Evolutionary conservation across 64 coral and sea anemone genomes (phyloP).

Genomic region (Orbicella faveolata): DNA sequence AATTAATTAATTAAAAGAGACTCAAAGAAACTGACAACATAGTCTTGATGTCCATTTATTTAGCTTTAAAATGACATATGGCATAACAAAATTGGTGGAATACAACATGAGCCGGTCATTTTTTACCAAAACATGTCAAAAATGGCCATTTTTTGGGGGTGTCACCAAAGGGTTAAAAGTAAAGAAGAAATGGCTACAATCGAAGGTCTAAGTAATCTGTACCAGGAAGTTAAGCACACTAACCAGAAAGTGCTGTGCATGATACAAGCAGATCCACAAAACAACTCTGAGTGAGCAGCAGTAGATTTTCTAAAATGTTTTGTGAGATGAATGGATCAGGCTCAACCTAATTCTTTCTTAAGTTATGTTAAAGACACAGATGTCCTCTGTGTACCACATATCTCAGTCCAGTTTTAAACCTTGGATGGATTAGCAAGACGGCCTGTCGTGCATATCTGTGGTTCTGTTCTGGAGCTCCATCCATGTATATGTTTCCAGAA

Average conservation of each 20-base stretch:
- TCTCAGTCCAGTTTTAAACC: too few relatives aligned
- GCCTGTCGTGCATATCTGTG: slow-evolving; percentile 35
- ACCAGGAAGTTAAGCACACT: background rate
- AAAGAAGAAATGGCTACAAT: slow-evolving; percentile 4
- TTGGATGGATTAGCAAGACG: slow-evolving; percentile 24
- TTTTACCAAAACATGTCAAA: too few relatives aligned
- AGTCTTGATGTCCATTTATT: too few relatives aligned
- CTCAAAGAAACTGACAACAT: too few relatives aligned
- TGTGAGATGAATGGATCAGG: slow-evolving; percentile 9
- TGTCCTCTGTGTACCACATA: too few relatives aligned
- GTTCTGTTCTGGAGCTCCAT: slow-evolving; percentile 27
- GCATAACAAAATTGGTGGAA: too few relatives aligned
- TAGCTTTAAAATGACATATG: too few relatives aligned
- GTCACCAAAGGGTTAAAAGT: too few relatives aligned
- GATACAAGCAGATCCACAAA: background rate
- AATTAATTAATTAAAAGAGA: too few relatives aligned
- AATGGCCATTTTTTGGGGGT: too few relatives aligned
- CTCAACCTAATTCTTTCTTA: background rate
- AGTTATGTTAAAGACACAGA: background rate
- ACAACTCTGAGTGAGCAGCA: background rate
- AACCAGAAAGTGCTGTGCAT: background rate
- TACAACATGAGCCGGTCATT: too few relatives aligned
- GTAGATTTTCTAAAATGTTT: background rate
- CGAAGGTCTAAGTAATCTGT: background rate
- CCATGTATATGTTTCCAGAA: background rate